Base-by-base conservation (phyloP, 2,888 invertebrate genomes). In the Itoplectis maculator region DNA sequence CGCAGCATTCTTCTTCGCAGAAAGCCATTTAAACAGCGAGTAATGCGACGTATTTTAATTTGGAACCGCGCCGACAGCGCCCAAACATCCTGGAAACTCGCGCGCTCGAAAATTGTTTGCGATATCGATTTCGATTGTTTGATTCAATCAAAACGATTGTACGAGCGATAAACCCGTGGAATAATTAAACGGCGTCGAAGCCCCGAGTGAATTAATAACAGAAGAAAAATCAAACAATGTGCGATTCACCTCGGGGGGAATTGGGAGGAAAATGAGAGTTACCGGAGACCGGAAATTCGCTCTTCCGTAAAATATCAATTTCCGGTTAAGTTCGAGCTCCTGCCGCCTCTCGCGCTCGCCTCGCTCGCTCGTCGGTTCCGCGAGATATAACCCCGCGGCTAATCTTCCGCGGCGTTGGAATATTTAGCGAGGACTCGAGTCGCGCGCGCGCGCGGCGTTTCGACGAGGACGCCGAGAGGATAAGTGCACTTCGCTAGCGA, bases 321-420 rank as follows among this genome's bases (percentile, higher is more conserved):
- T 78, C 78, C 63, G 63, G 63, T 45, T 69, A 51, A 77, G 61
- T 68, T 77, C 13, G 35, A 75, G 56, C 75, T 66, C 70, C 29
- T 5, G 2, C 29, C 5, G 3, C 5, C 29, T 29, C 29, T 29
- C n/a, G n/a, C n/a, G n/a, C n/a, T 29, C 29, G 3, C 5, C 29
- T 29, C 29, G 2, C 29, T 2, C 29, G 2, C 29, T 29, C 29
- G 29, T 23, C 42, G 23, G 74, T 35, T 54, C 54, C 54, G 40
- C 37, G 23, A 23, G 35, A 42, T 56, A 51, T 75, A 75, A 66
- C 75, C 75, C 35, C 45, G 40, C 59, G 56, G 56, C 56, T 75
- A 86, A 81, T 86, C 77, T 84, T 81, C 40, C 49, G 23, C 54
- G 29, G 18, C 63, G 63, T n/a, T 81, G 56, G 76, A 86, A 87